Evolutionary conservation across 2,888 invertebrate species (phyloP), one percentile per base, ranked within the genome.

Genomic region (Trissolcus brochymenae): DNA sequence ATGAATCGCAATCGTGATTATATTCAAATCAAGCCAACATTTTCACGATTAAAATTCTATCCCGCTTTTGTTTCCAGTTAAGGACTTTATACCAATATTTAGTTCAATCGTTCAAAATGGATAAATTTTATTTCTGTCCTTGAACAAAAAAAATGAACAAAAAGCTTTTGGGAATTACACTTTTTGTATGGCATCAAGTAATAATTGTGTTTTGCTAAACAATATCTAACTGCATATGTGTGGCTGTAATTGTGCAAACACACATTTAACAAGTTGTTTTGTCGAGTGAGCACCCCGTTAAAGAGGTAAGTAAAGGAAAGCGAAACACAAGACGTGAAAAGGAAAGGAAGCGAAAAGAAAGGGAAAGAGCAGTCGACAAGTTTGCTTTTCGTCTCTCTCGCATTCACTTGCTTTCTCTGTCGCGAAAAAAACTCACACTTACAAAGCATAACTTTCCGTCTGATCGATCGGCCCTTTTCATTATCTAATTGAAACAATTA

Each of bases 271-370:
- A 61, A 56, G 73, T 35, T 66, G 35, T 61, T 74, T 61, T 73
- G 73, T 73, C 61, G 19, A 55, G 60, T 61, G 55, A 66, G 46
- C 40, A 43, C 40, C 41, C 59, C 61, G 66, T 66, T 61, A 64
- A 60, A 51, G 56, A 61, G 61, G 73, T 61, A 74, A 65, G 72
- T 66, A 56, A 67, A 67, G 53, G 73, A 74, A 74, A 74, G 66
- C 51, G 73, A 74, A 73, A 61, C 50, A 51, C 56, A 60, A 67
- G 73, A 66, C 40, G 61, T 57, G 59, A 74, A 74, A 57, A 53
- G 57, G 64, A 64, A 64, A 64, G 57, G 55, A 74, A 40, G 21
- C 49, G 57, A 57, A 64, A 60, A 62, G 62, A 56, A 67, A 56
- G 61, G 62, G 51, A 66, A 62, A 59, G 61, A 55, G 17, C 62